Base-by-base conservation (phyloP, 2,797 vertebrate genomes). In the Pterois miles region DNA sequence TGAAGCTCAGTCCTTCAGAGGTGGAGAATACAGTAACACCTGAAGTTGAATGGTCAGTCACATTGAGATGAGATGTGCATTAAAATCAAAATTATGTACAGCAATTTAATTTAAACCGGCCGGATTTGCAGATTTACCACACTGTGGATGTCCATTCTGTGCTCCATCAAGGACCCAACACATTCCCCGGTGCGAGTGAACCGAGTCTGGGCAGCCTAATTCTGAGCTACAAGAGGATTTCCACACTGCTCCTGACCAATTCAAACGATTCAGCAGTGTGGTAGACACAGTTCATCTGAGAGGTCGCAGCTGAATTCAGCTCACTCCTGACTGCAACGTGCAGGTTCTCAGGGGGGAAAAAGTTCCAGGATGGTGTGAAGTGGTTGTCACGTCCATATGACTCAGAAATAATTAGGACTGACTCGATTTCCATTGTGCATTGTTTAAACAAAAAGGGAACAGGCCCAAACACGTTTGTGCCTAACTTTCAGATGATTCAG, bases 171-270 rank as follows among this genome's bases (percentile, higher is more conserved):
- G 20, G 23, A 80, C 65, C 34, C 64, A 40, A 46, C 36, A 76
- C 31, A 25, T 73, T 76, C 57, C 71, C 76, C n/a, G 13, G 46
- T 38, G 34, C 20, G 57, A 76, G 36, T 29, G 80, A 76, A 54
- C 62, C 10, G 5, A 80, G 74, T 22, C 52, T 54, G 57, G 60
- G 27, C 78, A 72, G 75, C 43, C 29, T 77, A n/a, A 86, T 83
- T 87, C 74, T 33, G 52, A 77, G 34, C 64, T 53, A 76, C 76
- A 80, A 76, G 71, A 84, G 59, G 62, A 80, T 80, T 87, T 83
- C 68, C 70, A 74, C 54, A 57, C 33, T 16, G 34, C 72, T 57
- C 75, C 36, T 27, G 13, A 84, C 68, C 64, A 33, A 77, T 82
- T 75, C 52, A 84, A 84, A 86, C 66, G 75, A 81, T 54, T 86